These are phyloP conservation scores for Lucifuga dentata DNA, from an alignment of 2,113 vertebrate genomes.

Conservation along the genomic window DNA sequence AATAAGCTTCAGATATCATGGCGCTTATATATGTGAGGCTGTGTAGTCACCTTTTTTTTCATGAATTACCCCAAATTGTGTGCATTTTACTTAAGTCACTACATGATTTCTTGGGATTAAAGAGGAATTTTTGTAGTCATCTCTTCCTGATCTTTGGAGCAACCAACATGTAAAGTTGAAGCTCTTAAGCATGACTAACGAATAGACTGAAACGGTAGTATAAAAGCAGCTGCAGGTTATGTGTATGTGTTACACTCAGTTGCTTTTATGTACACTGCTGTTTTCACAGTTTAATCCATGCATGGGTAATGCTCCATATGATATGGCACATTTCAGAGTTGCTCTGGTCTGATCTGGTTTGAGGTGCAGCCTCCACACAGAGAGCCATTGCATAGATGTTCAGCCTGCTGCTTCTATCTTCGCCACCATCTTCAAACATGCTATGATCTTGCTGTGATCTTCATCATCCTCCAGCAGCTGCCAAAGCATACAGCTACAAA, in stretches of 20 bases:
- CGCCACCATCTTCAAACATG: slow-evolving; percentile 66
- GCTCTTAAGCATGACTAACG: slow-evolving; percentile 26
- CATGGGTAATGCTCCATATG: not conserved
- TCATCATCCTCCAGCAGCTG: slow-evolving; percentile 54
- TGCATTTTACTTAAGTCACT: too few species aligned
- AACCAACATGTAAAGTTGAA: too few species aligned
- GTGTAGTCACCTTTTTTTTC: too few species aligned
- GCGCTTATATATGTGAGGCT: too few species aligned
- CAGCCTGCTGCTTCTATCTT: slow-evolving; percentile 35
- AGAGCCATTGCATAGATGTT: slow-evolving; percentile 22
- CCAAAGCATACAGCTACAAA: slow-evolving; percentile 67
- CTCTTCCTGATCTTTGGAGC: too few species aligned
- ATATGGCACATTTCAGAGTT: slow-evolving; percentile 17
- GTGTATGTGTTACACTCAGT: too few species aligned
- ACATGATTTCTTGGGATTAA: too few species aligned
- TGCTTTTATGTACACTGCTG: too few species aligned
- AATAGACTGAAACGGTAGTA: slow-evolving; percentile 15
- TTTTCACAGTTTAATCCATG: slow-evolving; percentile 20
- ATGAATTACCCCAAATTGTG: too few species aligned
- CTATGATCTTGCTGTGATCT: slow-evolving; percentile 59
- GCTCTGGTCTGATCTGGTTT: slow-evolving; percentile 45
- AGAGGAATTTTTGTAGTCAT: too few species aligned
- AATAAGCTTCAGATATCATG: too few species aligned
- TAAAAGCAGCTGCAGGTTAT: slow-evolving; percentile 21
- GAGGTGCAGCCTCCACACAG: slow-evolving; percentile 46